Percentiles rank a stretch among this genome's conserved stretches.
Evolutionary conservation across 1,140 invertebrate genomes (phyloP).

Genomic region (Drosophila tsacasi): DNA sequence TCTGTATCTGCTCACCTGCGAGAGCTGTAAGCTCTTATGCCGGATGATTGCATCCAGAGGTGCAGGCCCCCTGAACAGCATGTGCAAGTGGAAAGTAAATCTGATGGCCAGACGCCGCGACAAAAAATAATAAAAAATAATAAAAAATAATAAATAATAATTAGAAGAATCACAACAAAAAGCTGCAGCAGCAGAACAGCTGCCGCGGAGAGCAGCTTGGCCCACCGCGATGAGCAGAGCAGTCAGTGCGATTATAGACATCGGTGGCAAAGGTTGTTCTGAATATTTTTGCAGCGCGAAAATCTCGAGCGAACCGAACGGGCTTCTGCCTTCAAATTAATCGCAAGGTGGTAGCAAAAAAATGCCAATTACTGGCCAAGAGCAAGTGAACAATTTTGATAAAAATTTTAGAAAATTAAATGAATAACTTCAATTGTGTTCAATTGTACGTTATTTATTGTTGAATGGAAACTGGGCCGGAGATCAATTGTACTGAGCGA

Average conservation of each 20-base stretch:
- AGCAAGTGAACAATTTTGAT: neutral
- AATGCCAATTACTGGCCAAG: neutral
- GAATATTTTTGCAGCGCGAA: neutral
- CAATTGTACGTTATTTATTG: neutral
- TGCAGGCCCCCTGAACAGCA: neutral
- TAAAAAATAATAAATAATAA: constrained; percentile 19
- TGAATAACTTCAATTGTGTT: neutral
- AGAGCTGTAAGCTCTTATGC: constrained; percentile 5
- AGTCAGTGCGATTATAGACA: constrained; percentile 52
- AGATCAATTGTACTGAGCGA: neutral
- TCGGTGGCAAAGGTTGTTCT: constrained; percentile 52
- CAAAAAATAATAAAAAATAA: neutral
- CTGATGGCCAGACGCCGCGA: neutral
- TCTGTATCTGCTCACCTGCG: neutral
- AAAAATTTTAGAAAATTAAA: neutral
- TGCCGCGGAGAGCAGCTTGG: neutral
- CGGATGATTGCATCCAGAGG: constrained; percentile 5
- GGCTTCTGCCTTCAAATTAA: neutral
- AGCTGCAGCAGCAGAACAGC: constrained; percentile 3
- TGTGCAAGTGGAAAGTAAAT: constrained; percentile 5
- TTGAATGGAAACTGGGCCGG: constrained; percentile 1
- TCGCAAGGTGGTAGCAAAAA: constrained; percentile 9
- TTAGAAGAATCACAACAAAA: constrained; percentile 9
- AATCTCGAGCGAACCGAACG: neutral
- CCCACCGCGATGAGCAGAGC: neutral